Evolutionary conservation across 2,888 invertebrate species (phyloP).

Genomic region (Cryptocheilus praepositus): DNA sequence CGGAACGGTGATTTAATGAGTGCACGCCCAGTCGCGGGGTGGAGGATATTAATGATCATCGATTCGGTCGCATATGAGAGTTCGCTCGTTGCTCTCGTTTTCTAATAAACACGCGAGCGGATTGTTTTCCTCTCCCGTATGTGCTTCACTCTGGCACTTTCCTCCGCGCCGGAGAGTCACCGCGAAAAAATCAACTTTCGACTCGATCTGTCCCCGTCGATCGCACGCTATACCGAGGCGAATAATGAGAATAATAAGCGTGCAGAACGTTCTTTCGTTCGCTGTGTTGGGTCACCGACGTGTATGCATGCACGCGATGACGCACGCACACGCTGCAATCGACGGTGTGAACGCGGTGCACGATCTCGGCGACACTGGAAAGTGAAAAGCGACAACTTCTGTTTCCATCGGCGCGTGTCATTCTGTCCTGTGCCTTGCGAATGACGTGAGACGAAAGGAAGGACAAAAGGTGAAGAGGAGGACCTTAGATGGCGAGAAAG

Average conservation of each 20-base stretch:
- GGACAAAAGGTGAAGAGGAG: too few species aligned
- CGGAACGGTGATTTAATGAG: conserved; percentile 41
- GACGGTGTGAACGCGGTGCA: too few species aligned
- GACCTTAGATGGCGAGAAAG: too few species aligned
- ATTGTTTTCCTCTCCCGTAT: too few species aligned
- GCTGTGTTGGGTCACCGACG: too few species aligned
- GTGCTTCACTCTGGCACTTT: conserved; percentile 32
- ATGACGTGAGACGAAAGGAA: not conserved
- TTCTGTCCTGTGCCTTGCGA: not conserved
- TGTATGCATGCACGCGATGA: too few species aligned
- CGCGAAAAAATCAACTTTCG: conserved; percentile 39
- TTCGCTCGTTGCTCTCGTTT: too few species aligned
- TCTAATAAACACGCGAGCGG: too few species aligned
- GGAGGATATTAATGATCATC: conserved; percentile 41
- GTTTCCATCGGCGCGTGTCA: conserved; percentile 25
- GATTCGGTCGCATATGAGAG: too few species aligned
- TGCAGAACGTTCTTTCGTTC: not conserved
- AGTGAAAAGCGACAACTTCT: conserved; percentile 46
- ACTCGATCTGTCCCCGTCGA: conserved; percentile 28
- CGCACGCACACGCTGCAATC: too few species aligned
- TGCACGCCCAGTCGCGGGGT: conserved; percentile 30
- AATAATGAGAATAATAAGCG: conserved; percentile 28
- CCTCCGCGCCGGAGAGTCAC: conserved; percentile 29
- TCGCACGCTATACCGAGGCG: conserved; percentile 6
- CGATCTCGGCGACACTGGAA: conserved; percentile 33